Percentiles rank a stretch among this genome's conserved stretches.
Conservation (phyloP, 2,797 vertebrate species). For the Ptychadena robeensis region DNA sequence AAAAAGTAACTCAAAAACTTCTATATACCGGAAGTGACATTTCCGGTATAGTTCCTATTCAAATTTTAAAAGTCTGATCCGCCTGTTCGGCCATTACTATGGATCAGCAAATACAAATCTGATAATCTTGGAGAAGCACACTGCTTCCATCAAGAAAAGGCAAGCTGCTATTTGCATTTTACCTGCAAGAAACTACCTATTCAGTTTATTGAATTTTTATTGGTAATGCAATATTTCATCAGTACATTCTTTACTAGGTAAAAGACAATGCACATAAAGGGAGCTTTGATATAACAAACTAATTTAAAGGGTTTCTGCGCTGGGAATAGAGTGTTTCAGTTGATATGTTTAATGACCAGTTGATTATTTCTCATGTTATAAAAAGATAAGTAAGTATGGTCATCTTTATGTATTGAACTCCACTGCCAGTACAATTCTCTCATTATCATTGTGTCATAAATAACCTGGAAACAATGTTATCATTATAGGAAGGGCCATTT, state of each 20-base stretch:
- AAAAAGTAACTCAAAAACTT: too few relatives aligned
- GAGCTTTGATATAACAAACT: not conserved
- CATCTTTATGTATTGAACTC: not conserved
- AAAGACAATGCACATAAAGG: not conserved
- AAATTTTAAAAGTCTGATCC: too few relatives aligned
- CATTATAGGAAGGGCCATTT: constrained; percentile 15
- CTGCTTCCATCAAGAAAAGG: too few relatives aligned
- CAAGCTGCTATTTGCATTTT: not conserved
- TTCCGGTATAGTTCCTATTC: too few relatives aligned
- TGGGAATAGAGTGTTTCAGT: not conserved
- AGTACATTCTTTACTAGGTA: not conserved
- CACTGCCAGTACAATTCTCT: not conserved
- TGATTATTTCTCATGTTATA: constrained; percentile 22
- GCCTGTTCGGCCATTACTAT: too few relatives aligned
- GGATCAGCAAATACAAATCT: too few relatives aligned
- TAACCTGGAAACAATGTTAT: constrained; percentile 19
- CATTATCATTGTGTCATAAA: constrained; percentile 19
- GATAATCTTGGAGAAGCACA: too few relatives aligned
- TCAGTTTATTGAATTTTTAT: not conserved
- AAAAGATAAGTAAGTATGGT: constrained; percentile 14
- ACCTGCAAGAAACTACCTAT: too few relatives aligned
- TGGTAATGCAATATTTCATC: not conserved
- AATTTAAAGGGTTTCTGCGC: constrained; percentile 5
- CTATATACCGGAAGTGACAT: too few relatives aligned
- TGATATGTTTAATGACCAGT: constrained; percentile 26